phyloP scores from a whole-genome alignment of 2,797 vertebrate species.

The Etheostoma nigrum region DNA sequence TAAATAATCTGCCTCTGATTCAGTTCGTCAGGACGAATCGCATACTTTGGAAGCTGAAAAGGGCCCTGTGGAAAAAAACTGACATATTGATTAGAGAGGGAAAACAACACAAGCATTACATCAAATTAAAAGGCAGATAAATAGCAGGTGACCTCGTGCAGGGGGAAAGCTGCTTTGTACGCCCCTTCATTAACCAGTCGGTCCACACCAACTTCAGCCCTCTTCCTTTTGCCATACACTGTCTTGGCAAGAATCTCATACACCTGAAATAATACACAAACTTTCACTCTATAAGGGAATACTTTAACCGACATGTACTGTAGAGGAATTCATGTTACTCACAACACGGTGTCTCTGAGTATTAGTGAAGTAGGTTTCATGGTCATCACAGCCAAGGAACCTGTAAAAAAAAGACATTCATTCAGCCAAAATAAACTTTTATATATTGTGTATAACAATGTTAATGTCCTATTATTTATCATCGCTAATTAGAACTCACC shows the following conservation, averaged over 20 bases:
- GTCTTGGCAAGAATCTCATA: conserved; percentile 87
- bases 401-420: conserved; percentile 56
- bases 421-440: not conserved
- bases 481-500: conserved; percentile 56
- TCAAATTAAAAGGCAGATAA: not conserved
- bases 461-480: not conserved
- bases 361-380: conserved; percentile 83
- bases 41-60: conserved; percentile 76
- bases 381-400: conserved; percentile 84
- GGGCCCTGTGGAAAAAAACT: conserved; percentile 73
- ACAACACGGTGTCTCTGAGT: conserved; percentile 86
- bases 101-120: not conserved
- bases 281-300: conserved; percentile 1
- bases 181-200: conserved; percentile 84
- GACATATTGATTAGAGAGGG: not conserved
- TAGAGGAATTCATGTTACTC: conserved; percentile 61
- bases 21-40: conserved; percentile 78
- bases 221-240: conserved; percentile 84
- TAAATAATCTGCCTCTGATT: conserved; percentile 86
- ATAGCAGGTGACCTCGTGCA: conserved; percentile 80
- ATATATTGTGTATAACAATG: not conserved
- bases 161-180: conserved; percentile 84
- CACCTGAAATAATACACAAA: conserved; percentile 74
- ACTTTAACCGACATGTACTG: not conserved
- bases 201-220: conserved; percentile 85